Evolutionary conservation across 2,113 vertebrate species (phyloP), one percentile per base, ranked within the genome.

Genomic region (Gymnorhina tibicen): DNA sequence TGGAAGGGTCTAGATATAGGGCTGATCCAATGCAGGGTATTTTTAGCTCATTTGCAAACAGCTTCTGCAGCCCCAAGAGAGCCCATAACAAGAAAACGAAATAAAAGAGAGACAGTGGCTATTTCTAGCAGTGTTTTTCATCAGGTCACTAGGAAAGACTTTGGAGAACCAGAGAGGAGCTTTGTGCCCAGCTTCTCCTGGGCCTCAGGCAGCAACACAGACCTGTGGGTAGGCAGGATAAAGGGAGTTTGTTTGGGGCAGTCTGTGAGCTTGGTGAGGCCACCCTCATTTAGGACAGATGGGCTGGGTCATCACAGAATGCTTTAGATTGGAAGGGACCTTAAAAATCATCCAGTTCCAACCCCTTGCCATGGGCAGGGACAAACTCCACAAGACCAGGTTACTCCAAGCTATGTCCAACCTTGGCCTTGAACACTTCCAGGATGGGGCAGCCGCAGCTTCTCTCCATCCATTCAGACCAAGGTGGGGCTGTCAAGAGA

Each of bases 91-190:
- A 93, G 94, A 94, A 93, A 91, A 93, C 0, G 17, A 87, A 96
- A 91, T 63, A 85, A 91, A 96, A 86, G 76, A 91, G 76, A 86
- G 70, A 66, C 44, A 10, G 60, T 28, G 68, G 80, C 89, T 96
- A 91, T 97, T 97, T 96, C 95, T 64, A 97, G 96, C 83, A 63
- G 46, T 15, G 60, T 11, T 95, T 92, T 92, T 85, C 93, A 95
- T 44, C 69, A 75, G 83, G 62, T 92, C 87, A 75, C 42, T 39
- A 60, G 85, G 49, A 91, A 85, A 93, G 73, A 77, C 62, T 92
- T 62, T 77, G 55, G 64, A 82, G 41, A 92, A 50, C 53, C 12
- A 3, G 47, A 50, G 70, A 77, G 56, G 4, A 84, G 74, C n/a
- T 85, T 75, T 63, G 60, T 42, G 59, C 33, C 53, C 77, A 78